Base-by-base conservation (phyloP, 2,888 invertebrate species). In the Drosophila pegasa region DNA sequence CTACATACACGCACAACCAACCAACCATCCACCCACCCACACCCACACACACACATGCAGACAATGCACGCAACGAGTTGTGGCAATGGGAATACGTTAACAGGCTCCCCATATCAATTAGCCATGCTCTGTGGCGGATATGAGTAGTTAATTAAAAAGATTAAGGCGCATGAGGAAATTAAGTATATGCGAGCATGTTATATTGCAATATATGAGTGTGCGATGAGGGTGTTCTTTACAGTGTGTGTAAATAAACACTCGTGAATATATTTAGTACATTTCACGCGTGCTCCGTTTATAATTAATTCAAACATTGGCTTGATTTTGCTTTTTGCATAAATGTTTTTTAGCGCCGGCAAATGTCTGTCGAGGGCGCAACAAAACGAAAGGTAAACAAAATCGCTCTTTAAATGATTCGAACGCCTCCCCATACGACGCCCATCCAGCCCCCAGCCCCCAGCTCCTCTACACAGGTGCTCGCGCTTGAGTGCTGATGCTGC, bases 101-200 rank as follows among this genome's bases (percentile, higher is more conserved):
- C 7, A 35, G 16, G n/a, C 45, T 37, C 18, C 74, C 62, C 79
- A 77, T 83, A 77, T 83, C 83, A 85, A 85, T 87, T 83, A 87
- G 79, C 71, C 65, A 77, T 73, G 80, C 75, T 85, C 76, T 57
- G 68, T 50, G 65, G 66, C 86, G 85, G 87, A 82, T 87, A 85
- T 87, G 77, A 87, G 86, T 82, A 83, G 85, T 87, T 85, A 87
- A 85, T 85, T 87, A 85, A 85, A 85, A 85, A 79, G 87, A 85
- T 85, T 87, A 83, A 25, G 64, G 66, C 71, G 55, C 68, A 71
- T 52, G 52, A 60, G 67, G 33, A 72, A 72, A 75, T 83, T 72
- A 65, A 64, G 31, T 57, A 61, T 38, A 33, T 41, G 10, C 18
- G 9, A 27, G 47, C 50, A 7, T 10, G 14, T 22, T 18, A 22